Percentiles rank a stretch among this genome's conserved stretches.
phyloP scores from a whole-genome alignment of 2,797 vertebrate species.

The Gambelia wislizenii region DNA sequence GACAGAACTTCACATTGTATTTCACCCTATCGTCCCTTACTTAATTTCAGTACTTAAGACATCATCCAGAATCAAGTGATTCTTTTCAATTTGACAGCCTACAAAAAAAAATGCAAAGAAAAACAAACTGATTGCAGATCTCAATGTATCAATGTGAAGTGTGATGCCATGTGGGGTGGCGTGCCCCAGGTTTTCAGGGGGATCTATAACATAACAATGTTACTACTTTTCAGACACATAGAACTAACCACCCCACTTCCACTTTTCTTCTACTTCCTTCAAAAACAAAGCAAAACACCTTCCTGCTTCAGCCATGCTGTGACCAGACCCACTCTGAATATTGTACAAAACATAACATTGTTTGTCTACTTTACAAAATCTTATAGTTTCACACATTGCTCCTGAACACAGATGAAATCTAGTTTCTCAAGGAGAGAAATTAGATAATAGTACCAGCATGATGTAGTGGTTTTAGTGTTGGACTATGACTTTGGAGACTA shows the following conservation, averaged over 20 bases:
- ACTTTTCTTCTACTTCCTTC: neutral
- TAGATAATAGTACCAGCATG: neutral
- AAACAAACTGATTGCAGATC: neutral
- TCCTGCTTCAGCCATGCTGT: neutral
- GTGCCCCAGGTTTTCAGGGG: neutral
- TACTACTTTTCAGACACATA: neutral
- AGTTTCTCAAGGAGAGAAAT: neutral
- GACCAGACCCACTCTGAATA: neutral
- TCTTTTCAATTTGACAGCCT: neutral
- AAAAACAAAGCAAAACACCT: neutral
- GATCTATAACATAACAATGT: neutral
- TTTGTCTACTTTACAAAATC: neutral
- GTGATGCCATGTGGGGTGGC: neutral
- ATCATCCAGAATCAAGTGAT: neutral
- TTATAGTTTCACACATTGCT: neutral
- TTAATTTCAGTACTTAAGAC: neutral
- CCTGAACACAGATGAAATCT: neutral
- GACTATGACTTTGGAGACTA: too few relatives aligned
- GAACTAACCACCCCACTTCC: neutral
- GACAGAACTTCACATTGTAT: neutral
- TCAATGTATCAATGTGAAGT: neutral
- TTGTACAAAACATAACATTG: neutral
- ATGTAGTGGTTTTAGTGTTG: too few relatives aligned
- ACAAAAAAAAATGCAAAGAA: too few relatives aligned
- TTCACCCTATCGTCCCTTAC: neutral